These are phyloP conservation scores for Drosophila truncata DNA, from an alignment of 1,140 invertebrate genomes.

Conservation along the genomic window DNA sequence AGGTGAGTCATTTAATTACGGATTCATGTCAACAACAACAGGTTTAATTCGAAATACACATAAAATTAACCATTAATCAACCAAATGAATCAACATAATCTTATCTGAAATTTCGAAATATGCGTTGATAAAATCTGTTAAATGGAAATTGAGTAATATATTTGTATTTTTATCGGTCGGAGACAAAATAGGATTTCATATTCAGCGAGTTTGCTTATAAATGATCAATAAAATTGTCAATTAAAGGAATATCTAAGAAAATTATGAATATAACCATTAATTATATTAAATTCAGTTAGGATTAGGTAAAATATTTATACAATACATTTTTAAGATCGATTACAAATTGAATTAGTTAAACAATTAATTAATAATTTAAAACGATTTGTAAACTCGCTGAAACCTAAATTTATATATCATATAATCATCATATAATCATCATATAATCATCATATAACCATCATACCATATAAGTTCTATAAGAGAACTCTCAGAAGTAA, in stretches of 20 bases:
- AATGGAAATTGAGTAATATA: not conserved
- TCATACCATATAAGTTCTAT: no score
- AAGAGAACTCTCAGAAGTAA: not conserved
- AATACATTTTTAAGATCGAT: not conserved
- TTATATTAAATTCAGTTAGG: not conserved
- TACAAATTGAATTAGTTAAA: not conserved
- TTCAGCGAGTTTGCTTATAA: not conserved
- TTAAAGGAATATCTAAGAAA: not conserved
- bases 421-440: no score
- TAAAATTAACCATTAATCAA: conserved; percentile 11
- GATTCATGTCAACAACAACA: conserved; percentile 17
- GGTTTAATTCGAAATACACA: conserved; percentile 22
- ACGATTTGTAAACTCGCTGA: not conserved
- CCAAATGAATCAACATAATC: conserved; percentile 22
- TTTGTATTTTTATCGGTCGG: not conserved
- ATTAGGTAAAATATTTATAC: not conserved
- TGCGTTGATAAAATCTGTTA: not conserved
- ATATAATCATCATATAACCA: no score
- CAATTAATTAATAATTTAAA: no score
- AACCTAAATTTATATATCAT: not conserved
- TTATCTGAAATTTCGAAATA: not conserved
- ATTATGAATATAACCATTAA: not conserved
- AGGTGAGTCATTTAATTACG: conserved; percentile 87
- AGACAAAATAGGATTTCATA: not conserved
- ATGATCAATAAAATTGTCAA: not conserved